Conservation (phyloP, 2,888 invertebrate species). For the Epistrophe grossulariae region DNA sequence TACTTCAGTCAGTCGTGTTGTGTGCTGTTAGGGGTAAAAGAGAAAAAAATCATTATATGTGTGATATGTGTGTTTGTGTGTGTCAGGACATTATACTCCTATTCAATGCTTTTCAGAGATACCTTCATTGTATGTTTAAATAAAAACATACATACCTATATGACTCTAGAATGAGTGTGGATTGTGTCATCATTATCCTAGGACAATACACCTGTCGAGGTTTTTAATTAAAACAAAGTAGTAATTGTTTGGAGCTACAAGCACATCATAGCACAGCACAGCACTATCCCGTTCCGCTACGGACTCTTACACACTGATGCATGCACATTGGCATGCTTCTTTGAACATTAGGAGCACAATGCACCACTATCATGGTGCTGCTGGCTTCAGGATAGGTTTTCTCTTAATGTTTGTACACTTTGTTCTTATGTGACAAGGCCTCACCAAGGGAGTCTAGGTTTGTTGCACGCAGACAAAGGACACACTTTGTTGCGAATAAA, state of each 20-base stretch:
- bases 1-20: slow-evolving; percentile 50
- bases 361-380: slow-evolving; percentile 35
- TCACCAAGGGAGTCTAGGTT: slow-evolving; percentile 39
- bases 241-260: slow-evolving; percentile 61
- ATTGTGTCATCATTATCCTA: slow-evolving; percentile 70
- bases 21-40: neutral
- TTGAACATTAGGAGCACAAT: slow-evolving; percentile 48
- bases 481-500: slow-evolving; percentile 64
- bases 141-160: neutral
- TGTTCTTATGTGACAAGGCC: slow-evolving; percentile 40
- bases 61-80: neutral
- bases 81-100: slow-evolving; percentile 46
- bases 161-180: slow-evolving; percentile 37
- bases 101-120: slow-evolving; percentile 26
- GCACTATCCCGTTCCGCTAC: slow-evolving; percentile 13
- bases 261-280: slow-evolving; percentile 3
- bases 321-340: slow-evolving; percentile 42
- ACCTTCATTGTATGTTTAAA: slow-evolving; percentile 17
- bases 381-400: slow-evolving; percentile 41
- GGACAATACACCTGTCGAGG: slow-evolving; percentile 70
- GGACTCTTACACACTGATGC: slow-evolving; percentile 30
- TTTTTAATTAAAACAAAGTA: slow-evolving; percentile 74
- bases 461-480: slow-evolving; percentile 57
- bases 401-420: slow-evolving; percentile 32
- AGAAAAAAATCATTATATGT: neutral